Percentiles rank a stretch among this genome's conserved stretches.
phyloP scores from a whole-genome alignment of 2,113 vertebrate species.

The Scortum barcoo region DNA sequence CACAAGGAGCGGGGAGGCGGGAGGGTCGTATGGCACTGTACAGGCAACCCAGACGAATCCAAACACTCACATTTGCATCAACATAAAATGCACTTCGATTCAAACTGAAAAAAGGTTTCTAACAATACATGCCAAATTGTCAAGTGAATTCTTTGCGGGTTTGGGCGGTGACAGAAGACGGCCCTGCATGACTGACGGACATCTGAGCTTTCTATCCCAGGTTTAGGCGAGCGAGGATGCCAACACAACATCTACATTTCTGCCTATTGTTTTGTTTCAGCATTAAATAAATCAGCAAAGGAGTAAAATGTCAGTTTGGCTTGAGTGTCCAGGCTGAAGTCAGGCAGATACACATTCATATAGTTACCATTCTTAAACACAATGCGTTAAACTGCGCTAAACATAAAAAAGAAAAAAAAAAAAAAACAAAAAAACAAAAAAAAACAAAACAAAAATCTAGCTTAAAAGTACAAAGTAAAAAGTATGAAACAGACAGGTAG shows the following conservation, averaged over 20 bases:
- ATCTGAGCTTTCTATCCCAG: background rate
- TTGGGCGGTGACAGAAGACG: background rate
- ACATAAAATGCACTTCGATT: conserved; percentile 57
- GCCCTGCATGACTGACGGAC: background rate
- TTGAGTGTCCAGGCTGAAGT: conserved; percentile 50
- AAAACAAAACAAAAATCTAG: too few relatives aligned
- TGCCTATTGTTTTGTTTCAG: conserved; percentile 7
- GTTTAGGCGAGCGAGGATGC: conserved; percentile 5
- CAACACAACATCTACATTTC: conserved; percentile 14
- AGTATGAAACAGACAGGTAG: conserved; percentile 24
- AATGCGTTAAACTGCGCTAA: conserved; percentile 44
- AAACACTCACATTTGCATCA: conserved; percentile 13
- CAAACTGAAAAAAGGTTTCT: conserved; percentile 29
- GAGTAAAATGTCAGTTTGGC: conserved; percentile 62
- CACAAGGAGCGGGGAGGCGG: background rate
- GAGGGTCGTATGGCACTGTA: conserved; percentile 67
- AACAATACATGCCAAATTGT: conserved; percentile 38
- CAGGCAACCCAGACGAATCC: conserved; percentile 56
- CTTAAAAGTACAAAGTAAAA: conserved; percentile 37
- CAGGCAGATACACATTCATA: conserved; percentile 67
- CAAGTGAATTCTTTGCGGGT: background rate
- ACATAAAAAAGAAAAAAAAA: conserved; percentile 6
- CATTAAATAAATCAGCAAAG: conserved; percentile 33
- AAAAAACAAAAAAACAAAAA: conserved; percentile 12
- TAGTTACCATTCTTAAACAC: conserved; percentile 64